These are phyloP conservation scores for Hylaeus volcanicus DNA, from an alignment of 1,140 invertebrate genomes.

Conservation along the genomic window DNA sequence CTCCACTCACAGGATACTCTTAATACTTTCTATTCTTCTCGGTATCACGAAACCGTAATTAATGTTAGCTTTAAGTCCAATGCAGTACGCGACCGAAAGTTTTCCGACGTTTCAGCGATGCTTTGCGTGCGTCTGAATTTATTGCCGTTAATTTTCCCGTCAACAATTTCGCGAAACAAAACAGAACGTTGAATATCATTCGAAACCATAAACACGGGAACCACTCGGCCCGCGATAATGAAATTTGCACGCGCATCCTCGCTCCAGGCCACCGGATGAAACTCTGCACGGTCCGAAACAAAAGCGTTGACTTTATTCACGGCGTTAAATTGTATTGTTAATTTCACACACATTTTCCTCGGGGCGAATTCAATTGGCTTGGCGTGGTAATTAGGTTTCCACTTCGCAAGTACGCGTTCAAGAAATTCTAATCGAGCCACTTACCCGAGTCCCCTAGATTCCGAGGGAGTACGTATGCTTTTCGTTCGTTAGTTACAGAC, in stretches of 20 bases:
- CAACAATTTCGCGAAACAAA: background rate
- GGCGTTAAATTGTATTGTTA: background rate
- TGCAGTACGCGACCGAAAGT: no score
- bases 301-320: background rate
- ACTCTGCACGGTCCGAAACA: background rate
- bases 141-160: background rate
- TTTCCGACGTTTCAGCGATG: no score
- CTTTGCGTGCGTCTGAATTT: no score
- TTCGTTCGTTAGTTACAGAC: no score
- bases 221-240: background rate
- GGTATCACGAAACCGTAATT: no score
- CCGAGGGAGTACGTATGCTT: background rate
- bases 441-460: background rate
- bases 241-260: background rate
- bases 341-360: background rate
- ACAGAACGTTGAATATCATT: background rate
- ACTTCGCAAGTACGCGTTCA: background rate
- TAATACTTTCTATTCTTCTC: no score
- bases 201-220: background rate
- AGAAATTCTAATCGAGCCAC: constrained; percentile 1
- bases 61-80: no score
- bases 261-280: background rate
- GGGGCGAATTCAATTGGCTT: background rate
- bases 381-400: background rate
- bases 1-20: no score